phyloP scores from a whole-genome alignment of 2,113 vertebrate genomes.

The Eclectus roratus region DNA sequence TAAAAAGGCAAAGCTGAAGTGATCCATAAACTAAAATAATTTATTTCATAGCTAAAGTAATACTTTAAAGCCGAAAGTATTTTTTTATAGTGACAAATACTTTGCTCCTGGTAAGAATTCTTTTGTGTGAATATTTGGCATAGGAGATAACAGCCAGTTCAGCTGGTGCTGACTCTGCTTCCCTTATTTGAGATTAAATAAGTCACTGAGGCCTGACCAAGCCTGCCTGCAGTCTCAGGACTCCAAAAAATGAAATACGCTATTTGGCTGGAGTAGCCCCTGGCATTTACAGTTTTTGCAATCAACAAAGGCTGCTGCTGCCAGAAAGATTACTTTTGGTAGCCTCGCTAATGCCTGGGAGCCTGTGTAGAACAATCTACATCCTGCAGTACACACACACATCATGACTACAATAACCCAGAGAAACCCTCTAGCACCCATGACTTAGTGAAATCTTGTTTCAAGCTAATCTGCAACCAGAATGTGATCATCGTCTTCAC shows the following conservation, averaged over 20 bases:
- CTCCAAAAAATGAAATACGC: slow-evolving; percentile 8
- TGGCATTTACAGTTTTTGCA: slow-evolving; percentile 30
- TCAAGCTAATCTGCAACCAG: slow-evolving; percentile 1
- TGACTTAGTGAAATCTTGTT: slow-evolving; percentile 41
- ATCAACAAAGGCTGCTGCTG: slow-evolving; percentile 26
- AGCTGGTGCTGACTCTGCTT: neutral
- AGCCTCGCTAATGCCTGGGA: neutral
- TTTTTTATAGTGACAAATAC: neutral
- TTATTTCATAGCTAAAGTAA: neutral
- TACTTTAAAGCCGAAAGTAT: neutral
- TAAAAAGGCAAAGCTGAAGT: neutral
- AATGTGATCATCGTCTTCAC: neutral
- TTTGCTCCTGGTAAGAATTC: neutral
- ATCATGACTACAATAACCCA: slow-evolving; percentile 16
- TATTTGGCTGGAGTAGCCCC: slow-evolving; percentile 13
- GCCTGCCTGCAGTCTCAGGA: neutral
- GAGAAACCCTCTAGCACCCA: slow-evolving; percentile 5
- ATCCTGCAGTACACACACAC: neutral
- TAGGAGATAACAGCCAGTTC: neutral
- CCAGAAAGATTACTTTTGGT: slow-evolving; percentile 38
- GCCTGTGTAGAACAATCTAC: neutral
- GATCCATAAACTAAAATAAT: neutral
- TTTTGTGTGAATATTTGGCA: neutral
- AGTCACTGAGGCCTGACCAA: neutral
- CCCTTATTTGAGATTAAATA: neutral